Evolutionary conservation across 1,140 invertebrate genomes (phyloP), one percentile per base, ranked within the genome.

Genomic region (Calosoma granatense): DNA sequence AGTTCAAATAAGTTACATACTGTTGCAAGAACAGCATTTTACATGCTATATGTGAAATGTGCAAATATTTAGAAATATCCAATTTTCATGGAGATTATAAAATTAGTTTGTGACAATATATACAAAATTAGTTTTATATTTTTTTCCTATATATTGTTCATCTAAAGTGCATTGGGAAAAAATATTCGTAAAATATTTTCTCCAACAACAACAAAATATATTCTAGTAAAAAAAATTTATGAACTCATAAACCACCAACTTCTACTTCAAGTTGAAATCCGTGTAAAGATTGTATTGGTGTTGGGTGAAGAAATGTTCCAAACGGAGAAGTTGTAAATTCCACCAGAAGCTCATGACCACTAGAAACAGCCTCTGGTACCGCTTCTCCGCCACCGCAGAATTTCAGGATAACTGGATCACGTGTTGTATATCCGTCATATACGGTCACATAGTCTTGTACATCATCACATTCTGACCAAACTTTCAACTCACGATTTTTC

Each of bases 301-400:
- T 78, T 53, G 87, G 87, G 72, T 88, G 87, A 57, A 85, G 78
- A 71, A 93, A 88, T 58, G 89, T 91, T 64, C 90, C 90, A 72
- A 87, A 92, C 1, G 89, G 87, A 20, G 88, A 91, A n/a, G 88
- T 91, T 57, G 87, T 89, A 70, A 94, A 91, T 72, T 92, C 89
- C 20, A 94, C 88, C 47, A 93, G 75, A 57, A 93, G 77, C 69
- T 93, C 89, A 36, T 88, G 85, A 0, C 88, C 88, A 66, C 88
- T 91, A 55, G 89, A 92, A 56, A 87, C 81, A 14, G 87, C 83
- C 65, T 86, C 82, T 0, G 90, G 89, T 22, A 93, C 84, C 0
- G 86, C 78, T 63, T 88, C 83, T 30, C 90, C 91, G 26, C 86
- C 86, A 1, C 91, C 91, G 67, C 92, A 95, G 70, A 94, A 92